Evolutionary conservation across 2,888 invertebrate species (phyloP), one percentile per base, ranked within the genome.

Genomic region (Elegia similella): DNA sequence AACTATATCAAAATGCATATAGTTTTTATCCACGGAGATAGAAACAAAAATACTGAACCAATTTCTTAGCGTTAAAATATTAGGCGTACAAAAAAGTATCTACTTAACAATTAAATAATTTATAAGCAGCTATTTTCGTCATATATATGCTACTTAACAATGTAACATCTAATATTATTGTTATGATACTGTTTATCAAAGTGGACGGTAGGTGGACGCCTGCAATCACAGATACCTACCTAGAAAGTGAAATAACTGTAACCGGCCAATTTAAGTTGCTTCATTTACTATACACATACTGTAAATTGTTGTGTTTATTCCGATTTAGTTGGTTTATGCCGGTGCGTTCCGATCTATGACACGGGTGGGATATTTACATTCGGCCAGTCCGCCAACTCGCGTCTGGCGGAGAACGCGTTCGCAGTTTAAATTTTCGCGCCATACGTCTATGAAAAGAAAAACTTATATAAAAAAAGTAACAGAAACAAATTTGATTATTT

Each of bases 281-380:
- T 63, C 66, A 60, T 64, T 62, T 61, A 57, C 60, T 64, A 65
- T 60, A 34, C 62, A 60, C 67, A 65, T 38, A 75, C 59, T 61
- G 65, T 74, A 70, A 74, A 74, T 78, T 75, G 72, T 74, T 68
- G 71, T 73, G 75, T 75, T 73, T 73, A 75, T 76, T 83, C 70
- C 64, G 76, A 85, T 79, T 85, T 66, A 75, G 87, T 82, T 77
- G 88, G 87, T 71, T 86, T 78, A 83, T 78, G 78, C 85, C 80
- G 79, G 87, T 82, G 77, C 82, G 80, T 80, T 82, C 76, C 81
- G 74, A 81, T 81, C 80, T 76, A 69, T 75, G 75, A 75, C 77
- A 73, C 70, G 73, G 66, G 67, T 75, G 48, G 56, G 56, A 56
- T 55, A 55, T 73, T 81, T 78, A 73, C 74, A 73, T 69, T 69